Evolutionary conservation across 2,888 invertebrate genomes (phyloP), one percentile per base, ranked within the genome.

Genomic region (Dryocosmus kuriphilus): DNA sequence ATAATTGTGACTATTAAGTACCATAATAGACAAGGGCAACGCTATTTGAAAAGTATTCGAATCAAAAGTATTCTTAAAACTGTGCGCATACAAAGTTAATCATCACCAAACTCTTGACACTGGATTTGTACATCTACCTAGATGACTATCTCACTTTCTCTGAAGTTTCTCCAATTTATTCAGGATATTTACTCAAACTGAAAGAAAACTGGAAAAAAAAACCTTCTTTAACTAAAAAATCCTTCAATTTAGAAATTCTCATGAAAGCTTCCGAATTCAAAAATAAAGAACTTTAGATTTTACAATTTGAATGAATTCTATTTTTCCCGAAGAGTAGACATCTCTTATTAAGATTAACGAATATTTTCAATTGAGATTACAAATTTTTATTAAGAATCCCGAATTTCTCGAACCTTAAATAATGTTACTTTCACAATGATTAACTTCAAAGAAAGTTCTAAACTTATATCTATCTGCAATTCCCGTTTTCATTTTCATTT

Each of bases 21-120:
- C 71, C 32, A 30, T 71, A 30, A 71, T n/a, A 71, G 71, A 71
- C 51, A 51, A 71, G 71, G 71, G 71, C 71, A 71, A 71, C 71
- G 51, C 71, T 30, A 51, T 46, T 71, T n/a, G 51, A 67, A 27
- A 67, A 71, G 16, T 51, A 30, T 32, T 51, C n/a, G 46, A 71
- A 51, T 51, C n/a, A 55, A 71, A 71, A 71, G 30, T 30, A 30
- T n/a, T 51, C 19, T 71, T 71, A 51, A 22, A 55, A 71, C 51
- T 71, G 51, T 71, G 32, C 51, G 51, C 71, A 71, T 71, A 65
- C 65, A 41, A 41, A 65, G 38, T 41, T 51, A n/a, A 46, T 71
- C 22, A n/a, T 71, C n/a, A 71, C 51, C 51, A 32, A n/a, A 51
- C 22, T 46, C 27, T 71, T 71, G 27, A 46, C 51, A 27, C 30